Evolutionary conservation across 2,113 vertebrate genomes (phyloP).

Genomic region (Rhinichthys klamathensis): DNA sequence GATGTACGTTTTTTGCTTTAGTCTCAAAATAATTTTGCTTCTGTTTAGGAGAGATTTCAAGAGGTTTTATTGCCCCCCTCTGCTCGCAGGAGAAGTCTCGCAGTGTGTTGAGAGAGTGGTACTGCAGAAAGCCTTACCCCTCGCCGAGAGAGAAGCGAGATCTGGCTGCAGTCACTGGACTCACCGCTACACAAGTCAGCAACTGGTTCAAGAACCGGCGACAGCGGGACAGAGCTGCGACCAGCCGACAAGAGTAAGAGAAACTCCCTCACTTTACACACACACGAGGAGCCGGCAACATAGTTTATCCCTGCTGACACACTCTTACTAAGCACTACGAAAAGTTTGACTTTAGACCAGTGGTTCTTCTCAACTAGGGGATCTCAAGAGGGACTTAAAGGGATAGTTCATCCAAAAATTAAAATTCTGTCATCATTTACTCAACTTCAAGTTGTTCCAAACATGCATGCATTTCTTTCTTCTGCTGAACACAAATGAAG

Average conservation of each 20-base stretch:
- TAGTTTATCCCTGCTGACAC: neutral
- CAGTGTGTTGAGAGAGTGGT: constrained; percentile 68
- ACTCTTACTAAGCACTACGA: neutral
- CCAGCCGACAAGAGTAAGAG: constrained; percentile 53
- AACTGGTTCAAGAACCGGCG: constrained; percentile 72
- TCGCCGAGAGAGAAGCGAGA: constrained; percentile 72
- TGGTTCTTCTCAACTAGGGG: neutral
- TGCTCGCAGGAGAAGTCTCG: constrained; percentile 72
- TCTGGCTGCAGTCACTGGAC: constrained; percentile 65
- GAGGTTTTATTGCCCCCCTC: neutral
- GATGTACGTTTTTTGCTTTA: neutral
- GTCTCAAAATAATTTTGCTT: neutral
- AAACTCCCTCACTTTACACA: neutral
- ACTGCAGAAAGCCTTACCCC: constrained; percentile 68
- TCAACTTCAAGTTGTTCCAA: no score
- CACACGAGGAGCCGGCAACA: neutral
- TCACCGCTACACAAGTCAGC: constrained; percentile 69
- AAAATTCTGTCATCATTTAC: no score
- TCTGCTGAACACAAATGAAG: no score
- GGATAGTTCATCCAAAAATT: neutral
- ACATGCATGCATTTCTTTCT: no score
- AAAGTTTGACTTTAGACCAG: neutral
- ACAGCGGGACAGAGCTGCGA: constrained; percentile 65
- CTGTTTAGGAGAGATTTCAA: neutral
- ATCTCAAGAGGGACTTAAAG: neutral